Conservation (phyloP, 2,113 vertebrate genomes). For the Tachuris rubrigastra region DNA sequence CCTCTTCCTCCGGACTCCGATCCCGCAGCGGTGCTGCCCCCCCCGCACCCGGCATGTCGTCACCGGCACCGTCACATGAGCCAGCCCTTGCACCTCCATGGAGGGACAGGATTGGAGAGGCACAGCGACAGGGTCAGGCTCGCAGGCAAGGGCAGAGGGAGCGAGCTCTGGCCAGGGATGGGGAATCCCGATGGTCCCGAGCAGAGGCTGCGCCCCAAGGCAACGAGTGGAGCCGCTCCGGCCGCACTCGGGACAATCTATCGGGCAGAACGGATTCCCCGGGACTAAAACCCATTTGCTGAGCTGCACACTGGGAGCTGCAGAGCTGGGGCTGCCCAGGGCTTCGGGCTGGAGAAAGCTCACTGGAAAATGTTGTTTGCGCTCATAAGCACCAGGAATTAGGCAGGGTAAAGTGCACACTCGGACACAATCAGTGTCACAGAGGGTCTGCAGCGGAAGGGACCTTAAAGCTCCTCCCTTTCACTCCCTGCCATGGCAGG, state of each 20-base stretch:
- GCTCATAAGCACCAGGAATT: fast-evolving
- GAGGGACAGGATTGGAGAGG: constrained; percentile 22
- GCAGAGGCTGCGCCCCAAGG: background rate
- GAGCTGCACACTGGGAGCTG: fast-evolving
- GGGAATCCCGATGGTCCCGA: fast-evolving
- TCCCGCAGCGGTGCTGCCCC: background rate
- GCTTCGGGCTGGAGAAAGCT: background rate
- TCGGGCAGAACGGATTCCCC: fast-evolving
- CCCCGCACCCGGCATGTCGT: constrained; percentile 50
- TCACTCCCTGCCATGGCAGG: background rate
- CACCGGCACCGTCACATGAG: constrained; percentile 64
- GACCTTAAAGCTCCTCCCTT: background rate
- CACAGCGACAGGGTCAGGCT: constrained; percentile 29
- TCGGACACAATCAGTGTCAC: background rate
- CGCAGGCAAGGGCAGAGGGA: background rate
- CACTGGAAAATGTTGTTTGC: fast-evolving
- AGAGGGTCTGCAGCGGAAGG: background rate
- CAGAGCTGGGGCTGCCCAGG: background rate
- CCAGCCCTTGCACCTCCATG: constrained; percentile 47
- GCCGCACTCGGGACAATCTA: fast-evolving
- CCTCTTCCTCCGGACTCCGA: background rate
- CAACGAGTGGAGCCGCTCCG: background rate
- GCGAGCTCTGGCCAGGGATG: background rate
- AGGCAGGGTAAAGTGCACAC: background rate
- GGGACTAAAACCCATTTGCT: fast-evolving